Percentiles rank a stretch among this genome's conserved stretches.
Conservation (phyloP, 2,113 vertebrate species). For the Oxyura jamaicensis region DNA sequence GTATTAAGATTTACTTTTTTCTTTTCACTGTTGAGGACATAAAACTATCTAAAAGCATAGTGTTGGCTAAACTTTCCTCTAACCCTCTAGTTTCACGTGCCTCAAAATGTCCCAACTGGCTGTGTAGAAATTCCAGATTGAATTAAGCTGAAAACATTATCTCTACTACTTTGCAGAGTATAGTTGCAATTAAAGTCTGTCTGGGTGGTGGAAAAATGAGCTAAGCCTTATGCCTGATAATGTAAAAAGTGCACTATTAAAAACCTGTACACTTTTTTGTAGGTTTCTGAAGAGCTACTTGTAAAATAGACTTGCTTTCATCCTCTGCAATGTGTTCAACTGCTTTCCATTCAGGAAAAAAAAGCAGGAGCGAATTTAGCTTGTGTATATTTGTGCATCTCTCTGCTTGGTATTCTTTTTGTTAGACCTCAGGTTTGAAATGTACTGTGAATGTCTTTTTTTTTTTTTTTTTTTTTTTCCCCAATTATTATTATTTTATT, state of each 20-base stretch:
- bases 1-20: background rate
- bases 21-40: background rate
- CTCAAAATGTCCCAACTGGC: background rate
- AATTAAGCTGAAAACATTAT: background rate
- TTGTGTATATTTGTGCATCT: background rate
- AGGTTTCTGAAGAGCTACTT: background rate
- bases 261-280: background rate
- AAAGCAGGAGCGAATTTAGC: background rate
- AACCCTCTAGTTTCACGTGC: background rate
- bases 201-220: background rate
- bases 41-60: background rate
- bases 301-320: background rate
- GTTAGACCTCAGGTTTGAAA: background rate
- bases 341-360: background rate
- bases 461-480: background rate
- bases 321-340: background rate
- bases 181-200: background rate
- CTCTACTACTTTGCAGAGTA: background rate
- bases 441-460: background rate
- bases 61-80: background rate
- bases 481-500: too few species aligned
- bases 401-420: background rate
- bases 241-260: background rate
- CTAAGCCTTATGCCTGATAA: background rate
- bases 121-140: background rate